A percentile compares a stretch with the other conserved stretches of the same genome.
These are phyloP conservation scores for Charina bottae DNA, from an alignment of 2,113 vertebrate species.

Conservation along the genomic window DNA sequence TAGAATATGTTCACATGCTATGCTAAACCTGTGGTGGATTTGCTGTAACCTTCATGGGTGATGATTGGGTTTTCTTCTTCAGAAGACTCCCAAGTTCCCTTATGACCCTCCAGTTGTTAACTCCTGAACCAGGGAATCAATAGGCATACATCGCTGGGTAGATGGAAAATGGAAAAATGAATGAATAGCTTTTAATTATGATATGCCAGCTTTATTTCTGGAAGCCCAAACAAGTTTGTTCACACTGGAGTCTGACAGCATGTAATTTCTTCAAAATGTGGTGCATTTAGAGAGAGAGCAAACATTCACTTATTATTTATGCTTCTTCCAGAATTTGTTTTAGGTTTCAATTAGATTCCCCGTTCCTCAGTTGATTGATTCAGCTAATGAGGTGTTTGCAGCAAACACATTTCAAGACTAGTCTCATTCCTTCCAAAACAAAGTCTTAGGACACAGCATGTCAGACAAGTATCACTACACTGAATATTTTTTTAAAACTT, in stretches of 20 bases:
- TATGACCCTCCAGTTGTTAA: not conserved
- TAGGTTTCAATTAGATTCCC: not conserved
- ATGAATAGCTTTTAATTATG: not conserved
- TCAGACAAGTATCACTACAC: not conserved
- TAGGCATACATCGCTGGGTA: not conserved
- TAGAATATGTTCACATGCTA: not conserved
- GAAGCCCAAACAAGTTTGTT: not conserved
- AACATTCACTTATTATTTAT: not conserved
- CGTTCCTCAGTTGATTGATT: not conserved
- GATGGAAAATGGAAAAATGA: not conserved
- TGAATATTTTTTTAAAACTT: slow-evolving; percentile 28
- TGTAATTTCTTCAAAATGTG: not conserved
- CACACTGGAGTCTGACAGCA: not conserved
- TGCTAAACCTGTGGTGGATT: not conserved
- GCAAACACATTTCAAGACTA: not conserved
- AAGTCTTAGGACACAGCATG: not conserved
- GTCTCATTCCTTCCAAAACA: not conserved
- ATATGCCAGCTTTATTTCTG: not conserved
- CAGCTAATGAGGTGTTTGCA: not conserved
- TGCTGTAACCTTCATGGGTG: not conserved
- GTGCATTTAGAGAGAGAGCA: not conserved
- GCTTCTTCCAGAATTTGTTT: not conserved
- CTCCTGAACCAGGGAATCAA: not conserved
- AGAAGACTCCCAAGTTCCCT: not conserved
- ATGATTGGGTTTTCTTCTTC: not conserved